phyloP scores from a whole-genome alignment of 2,888 invertebrate genomes.

The Lycaena phlaeas region DNA sequence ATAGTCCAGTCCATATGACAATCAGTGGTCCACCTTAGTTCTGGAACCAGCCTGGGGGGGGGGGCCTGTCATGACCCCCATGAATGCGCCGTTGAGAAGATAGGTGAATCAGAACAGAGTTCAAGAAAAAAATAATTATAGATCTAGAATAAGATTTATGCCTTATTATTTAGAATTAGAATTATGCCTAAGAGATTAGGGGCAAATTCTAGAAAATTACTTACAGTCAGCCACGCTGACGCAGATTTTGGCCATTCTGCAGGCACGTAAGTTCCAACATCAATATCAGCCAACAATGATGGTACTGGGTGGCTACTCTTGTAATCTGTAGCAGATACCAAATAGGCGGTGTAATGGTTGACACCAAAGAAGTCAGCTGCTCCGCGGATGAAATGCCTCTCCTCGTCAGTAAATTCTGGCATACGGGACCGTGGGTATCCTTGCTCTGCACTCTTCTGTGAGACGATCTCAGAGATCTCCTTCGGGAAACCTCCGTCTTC shows the following conservation, averaged over 20 bases:
- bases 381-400: conserved; percentile 28
- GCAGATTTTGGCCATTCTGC: conserved; percentile 34
- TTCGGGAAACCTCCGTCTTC: conserved; percentile 67
- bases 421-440: conserved; percentile 30
- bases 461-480: conserved; percentile 49
- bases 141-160: background rate
- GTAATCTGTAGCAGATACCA: conserved; percentile 25
- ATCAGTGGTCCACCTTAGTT: no score
- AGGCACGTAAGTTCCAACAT: conserved; percentile 14
- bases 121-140: background rate
- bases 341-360: conserved; percentile 51
- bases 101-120: no score
- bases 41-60: no score
- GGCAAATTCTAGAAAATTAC: background rate
- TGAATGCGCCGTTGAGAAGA: no score
- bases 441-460: conserved; percentile 33
- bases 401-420: conserved; percentile 30
- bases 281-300: conserved; percentile 34
- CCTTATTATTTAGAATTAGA: conserved; percentile 30
- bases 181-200: conserved; percentile 9
- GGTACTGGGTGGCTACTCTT: conserved; percentile 18
- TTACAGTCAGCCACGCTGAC: conserved; percentile 46
- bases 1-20: no score
- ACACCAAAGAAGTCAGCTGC: conserved; percentile 58
- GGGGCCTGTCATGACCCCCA: no score